Evolutionary conservation across 2,888 invertebrate genomes (phyloP).

Genomic region (Volucella inflata): DNA sequence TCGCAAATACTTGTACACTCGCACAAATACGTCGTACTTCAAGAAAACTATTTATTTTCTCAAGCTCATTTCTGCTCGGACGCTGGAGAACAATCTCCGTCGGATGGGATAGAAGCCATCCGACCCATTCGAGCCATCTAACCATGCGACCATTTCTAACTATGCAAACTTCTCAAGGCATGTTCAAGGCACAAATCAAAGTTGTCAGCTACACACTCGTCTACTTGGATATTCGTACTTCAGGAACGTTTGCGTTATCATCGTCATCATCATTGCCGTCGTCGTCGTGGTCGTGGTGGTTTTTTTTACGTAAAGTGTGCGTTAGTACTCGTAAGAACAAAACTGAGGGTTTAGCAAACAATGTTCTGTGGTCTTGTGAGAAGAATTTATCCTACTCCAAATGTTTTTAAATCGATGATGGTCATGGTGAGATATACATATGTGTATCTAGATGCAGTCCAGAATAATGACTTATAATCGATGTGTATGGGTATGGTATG

Average conservation of each 20-base stretch:
- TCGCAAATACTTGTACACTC: neutral
- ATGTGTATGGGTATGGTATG: neutral
- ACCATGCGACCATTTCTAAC: slow-evolving; percentile 33
- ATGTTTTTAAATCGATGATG: slow-evolving; percentile 29
- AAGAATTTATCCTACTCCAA: slow-evolving; percentile 23
- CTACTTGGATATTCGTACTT: no score
- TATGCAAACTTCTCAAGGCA: slow-evolving; percentile 70
- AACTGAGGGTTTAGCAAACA: slow-evolving; percentile 55
- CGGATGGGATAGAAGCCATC: no score
- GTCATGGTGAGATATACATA: neutral
- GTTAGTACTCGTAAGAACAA: slow-evolving; percentile 34
- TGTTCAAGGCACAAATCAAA: slow-evolving; percentile 70
- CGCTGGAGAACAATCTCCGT: slow-evolving; percentile 38
- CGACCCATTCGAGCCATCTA: no score
- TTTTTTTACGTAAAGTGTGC: slow-evolving; percentile 14
- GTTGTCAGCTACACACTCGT: slow-evolving; percentile 31
- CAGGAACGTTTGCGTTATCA: no score
- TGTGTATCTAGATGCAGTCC: neutral
- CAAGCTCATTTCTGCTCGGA: slow-evolving; percentile 53
- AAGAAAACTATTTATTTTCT: slow-evolving; percentile 55
- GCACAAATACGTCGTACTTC: slow-evolving; percentile 37
- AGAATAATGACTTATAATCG: slow-evolving; percentile 20
- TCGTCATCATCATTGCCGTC: no score
- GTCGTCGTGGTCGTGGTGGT: no score
- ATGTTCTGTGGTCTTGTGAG: slow-evolving; percentile 44